Evolutionary conservation across 2,888 invertebrate genomes (phyloP), one percentile per base, ranked within the genome.

Genomic region (Liposcelis brunnea): DNA sequence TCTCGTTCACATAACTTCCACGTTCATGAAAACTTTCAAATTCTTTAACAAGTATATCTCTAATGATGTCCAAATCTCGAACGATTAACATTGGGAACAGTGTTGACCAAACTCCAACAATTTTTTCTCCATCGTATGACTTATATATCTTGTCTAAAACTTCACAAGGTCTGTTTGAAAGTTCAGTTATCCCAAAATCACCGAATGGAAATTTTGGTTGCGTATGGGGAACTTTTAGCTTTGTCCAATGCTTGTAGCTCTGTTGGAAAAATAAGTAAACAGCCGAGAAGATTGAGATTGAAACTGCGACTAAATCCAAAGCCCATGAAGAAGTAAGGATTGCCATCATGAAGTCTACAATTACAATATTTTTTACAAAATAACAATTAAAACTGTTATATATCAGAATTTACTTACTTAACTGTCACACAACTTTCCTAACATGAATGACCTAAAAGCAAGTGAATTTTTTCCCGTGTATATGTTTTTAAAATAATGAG

Each of bases 11-110:
- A 54, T 72, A 72, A 32, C 73, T 63, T 1, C 77, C 78, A 40
- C 77, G 71, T 52, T 78, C 76, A 57, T 72, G 69, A 51, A 80
- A 80, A 57, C 73, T 63, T 10, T 64, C 64, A 51, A 76, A 80
- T 55, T 79, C 77, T 52, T 67, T 70, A 36, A 70, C 67, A 52
- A 79, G 56, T 16, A 80, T 65, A 44, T 68, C 63, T 32, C 56
- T 57, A 1, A 73, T 71, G 48, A 79, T 55, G 11, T 72, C 69
- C 10, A 73, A 69, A 59, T 79, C 75, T 47, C 77, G 63, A 6
- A 79, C 62, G 21, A 77, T 57, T 31, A 80, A 57, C n/a, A 71
- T 70, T 2, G 75, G 76, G 32, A 69, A 63, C 48, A 70, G 67
- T 3, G 19, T n/a, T 3, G 19, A 19, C 40, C 40, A 40, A 5